Percentiles rank a stretch among this genome's conserved stretches.
Conservation (phyloP, 1,140 invertebrate species). For the Papilio machaon region DNA sequence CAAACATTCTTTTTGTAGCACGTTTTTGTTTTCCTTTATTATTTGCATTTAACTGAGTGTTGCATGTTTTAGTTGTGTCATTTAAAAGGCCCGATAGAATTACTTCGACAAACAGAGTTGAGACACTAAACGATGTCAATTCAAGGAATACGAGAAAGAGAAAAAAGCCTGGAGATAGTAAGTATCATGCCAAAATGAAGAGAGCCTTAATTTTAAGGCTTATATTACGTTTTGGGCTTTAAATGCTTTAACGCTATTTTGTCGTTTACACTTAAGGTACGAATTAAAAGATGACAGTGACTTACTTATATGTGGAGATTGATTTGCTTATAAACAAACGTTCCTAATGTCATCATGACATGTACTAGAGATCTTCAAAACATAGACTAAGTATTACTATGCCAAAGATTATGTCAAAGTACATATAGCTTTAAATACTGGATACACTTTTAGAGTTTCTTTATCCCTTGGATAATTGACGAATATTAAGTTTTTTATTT, state of each 20-base stretch:
- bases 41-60: conserved; percentile 49
- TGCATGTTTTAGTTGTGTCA: conserved; percentile 79
- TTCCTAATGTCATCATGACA: too few relatives aligned
- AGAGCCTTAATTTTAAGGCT: neutral
- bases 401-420: too few relatives aligned
- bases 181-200: conserved; percentile 59
- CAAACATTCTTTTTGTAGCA: conserved; percentile 35
- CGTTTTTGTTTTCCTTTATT: conserved; percentile 39
- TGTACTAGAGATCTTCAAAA: too few relatives aligned
- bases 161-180: conserved; percentile 89
- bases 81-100: conserved; percentile 78
- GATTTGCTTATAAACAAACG: too few relatives aligned
- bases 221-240: neutral
- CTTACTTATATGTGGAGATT: too few relatives aligned
- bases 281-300: too few relatives aligned
- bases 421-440: too few relatives aligned
- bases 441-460: too few relatives aligned
- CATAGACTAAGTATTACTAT: too few relatives aligned
- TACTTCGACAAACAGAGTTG: conserved; percentile 54
- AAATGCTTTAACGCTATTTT: neutral
- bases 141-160: conserved; percentile 84
- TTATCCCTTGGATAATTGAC: neutral
- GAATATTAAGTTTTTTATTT: conserved; percentile 4
- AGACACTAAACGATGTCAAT: conserved; percentile 58
- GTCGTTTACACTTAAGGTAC: too few relatives aligned